These are phyloP conservation scores for Clinocottus analis DNA, from an alignment of 2,113 vertebrate species.

Conservation along the genomic window DNA sequence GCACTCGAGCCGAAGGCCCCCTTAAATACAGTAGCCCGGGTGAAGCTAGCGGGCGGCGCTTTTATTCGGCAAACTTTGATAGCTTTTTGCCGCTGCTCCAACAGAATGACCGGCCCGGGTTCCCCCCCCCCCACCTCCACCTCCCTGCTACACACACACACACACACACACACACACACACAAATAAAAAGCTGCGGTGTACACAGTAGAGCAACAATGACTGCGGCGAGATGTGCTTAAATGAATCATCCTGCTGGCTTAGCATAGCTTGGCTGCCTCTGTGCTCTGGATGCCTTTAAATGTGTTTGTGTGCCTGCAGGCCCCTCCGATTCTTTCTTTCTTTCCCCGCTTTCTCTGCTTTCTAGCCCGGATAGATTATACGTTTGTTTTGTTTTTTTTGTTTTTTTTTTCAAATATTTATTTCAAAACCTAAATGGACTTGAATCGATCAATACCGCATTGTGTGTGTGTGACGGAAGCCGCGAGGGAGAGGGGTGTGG, in stretches of 20 bases:
- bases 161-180: too few relatives aligned
- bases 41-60: conserved; percentile 36
- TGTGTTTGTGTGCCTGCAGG: conserved; percentile 80
- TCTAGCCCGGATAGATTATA: conserved; percentile 76
- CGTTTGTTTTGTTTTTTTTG: conserved; percentile 32
- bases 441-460: conserved; percentile 85
- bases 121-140: conserved; percentile 60
- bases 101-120: conserved; percentile 67
- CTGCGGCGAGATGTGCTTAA: conserved; percentile 78
- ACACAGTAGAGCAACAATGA: conserved; percentile 73
- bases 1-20: conserved; percentile 47
- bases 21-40: conserved; percentile 51
- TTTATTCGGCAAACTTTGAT: conserved; percentile 67
- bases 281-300: conserved; percentile 78
- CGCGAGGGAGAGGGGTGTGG: conserved; percentile 36
- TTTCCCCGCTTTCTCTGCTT: conserved; percentile 69
- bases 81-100: conserved; percentile 66
- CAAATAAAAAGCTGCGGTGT: conserved; percentile 53
- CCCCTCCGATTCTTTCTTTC: conserved; percentile 70
- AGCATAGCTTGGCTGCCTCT: conserved; percentile 82
- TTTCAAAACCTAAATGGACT: conserved; percentile 84
- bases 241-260: conserved; percentile 84
- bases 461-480: conserved; percentile 80
- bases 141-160: too few relatives aligned
- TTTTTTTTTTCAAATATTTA: conserved; percentile 69